phyloP scores from a whole-genome alignment of 2,113 vertebrate genomes.

The Pitta sordida region DNA sequence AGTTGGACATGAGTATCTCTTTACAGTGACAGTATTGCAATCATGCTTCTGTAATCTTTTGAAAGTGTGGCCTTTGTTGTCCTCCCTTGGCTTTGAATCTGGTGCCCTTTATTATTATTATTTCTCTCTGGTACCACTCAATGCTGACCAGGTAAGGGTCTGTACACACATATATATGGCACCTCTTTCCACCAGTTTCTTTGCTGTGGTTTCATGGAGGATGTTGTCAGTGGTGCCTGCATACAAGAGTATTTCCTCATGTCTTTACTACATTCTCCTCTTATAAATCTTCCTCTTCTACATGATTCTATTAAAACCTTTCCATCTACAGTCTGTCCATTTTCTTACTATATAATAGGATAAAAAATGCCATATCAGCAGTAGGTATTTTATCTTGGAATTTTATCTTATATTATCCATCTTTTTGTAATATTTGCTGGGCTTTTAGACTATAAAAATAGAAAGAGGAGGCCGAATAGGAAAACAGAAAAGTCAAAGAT shows the following conservation, averaged over 20 bases:
- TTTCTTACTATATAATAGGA: neutral
- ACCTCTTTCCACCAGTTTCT: neutral
- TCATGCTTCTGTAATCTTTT: neutral
- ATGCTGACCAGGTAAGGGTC: neutral
- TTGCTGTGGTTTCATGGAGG: neutral
- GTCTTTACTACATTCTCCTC: neutral
- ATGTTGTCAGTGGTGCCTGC: neutral
- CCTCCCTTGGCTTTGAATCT: neutral
- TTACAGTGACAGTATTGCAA: neutral
- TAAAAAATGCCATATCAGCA: neutral
- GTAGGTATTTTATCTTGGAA: neutral
- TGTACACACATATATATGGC: neutral
- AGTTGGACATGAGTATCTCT: neutral
- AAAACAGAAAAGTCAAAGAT: neutral
- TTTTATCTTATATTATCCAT: neutral
- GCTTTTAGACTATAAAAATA: neutral
- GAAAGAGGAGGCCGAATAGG: neutral
- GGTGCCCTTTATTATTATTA: neutral
- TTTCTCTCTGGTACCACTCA: no score
- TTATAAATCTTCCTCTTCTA: neutral
- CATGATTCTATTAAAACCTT: neutral
- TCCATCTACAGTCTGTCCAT: neutral
- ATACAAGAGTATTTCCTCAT: neutral
- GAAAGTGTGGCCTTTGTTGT: neutral
- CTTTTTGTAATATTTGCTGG: neutral